Percentiles rank a stretch among this genome's conserved stretches.
Conservation (phyloP, 1,140 invertebrate species). For the Bombus terrestris region DNA sequence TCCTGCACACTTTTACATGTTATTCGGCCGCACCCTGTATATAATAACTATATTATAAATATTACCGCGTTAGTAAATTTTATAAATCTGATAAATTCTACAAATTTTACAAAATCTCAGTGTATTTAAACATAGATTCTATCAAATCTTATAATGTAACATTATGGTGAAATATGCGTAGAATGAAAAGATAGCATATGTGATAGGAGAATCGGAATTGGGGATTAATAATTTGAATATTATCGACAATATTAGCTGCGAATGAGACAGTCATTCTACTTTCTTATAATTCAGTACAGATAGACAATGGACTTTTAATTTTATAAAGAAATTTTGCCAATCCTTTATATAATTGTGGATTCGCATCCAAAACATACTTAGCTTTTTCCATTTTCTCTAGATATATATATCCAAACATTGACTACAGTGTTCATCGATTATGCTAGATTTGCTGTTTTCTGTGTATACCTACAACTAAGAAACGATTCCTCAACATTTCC, state of each 20-base stretch:
- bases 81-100: background rate
- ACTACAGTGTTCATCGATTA: background rate
- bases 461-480: background rate
- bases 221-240: background rate
- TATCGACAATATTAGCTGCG: background rate
- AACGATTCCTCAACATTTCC: background rate
- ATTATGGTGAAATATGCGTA: too few relatives aligned
- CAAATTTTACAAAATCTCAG: background rate
- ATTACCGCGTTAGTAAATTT: background rate
- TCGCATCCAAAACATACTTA: background rate
- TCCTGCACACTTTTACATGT: too few relatives aligned
- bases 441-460: background rate
- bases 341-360: background rate
- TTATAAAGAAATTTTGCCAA: background rate
- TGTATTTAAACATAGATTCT: too few relatives aligned
- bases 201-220: too few relatives aligned
- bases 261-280: too few relatives aligned
- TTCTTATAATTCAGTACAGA: too few relatives aligned
- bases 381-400: too few relatives aligned
- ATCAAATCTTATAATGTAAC: too few relatives aligned
- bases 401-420: too few relatives aligned
- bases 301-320: too few relatives aligned
- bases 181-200: too few relatives aligned
- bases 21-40: too few relatives aligned
- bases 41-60: background rate